phyloP scores from a whole-genome alignment of 2,797 vertebrate genomes.

The Manis crassicaudata region DNA sequence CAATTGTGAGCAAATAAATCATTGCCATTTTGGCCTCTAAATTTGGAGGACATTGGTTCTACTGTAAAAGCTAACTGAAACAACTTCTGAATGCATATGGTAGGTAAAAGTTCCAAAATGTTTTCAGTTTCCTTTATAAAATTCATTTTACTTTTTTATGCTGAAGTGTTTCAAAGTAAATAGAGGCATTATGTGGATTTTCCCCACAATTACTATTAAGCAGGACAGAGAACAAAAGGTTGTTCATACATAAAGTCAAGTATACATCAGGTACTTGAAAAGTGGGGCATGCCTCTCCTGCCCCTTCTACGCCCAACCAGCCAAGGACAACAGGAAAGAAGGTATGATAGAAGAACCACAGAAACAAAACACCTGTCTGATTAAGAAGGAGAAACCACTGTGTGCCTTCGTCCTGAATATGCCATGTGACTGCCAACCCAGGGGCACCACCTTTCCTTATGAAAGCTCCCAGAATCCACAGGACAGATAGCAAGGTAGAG shows the following conservation, averaged over 20 bases:
- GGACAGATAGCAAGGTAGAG: conserved; percentile 3
- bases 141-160: neutral
- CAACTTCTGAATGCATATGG: neutral
- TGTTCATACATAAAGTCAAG: neutral
- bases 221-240: neutral
- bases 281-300: neutral
- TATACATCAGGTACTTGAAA: neutral
- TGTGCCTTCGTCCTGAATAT: neutral
- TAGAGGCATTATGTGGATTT: neutral
- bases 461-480: conserved; percentile 2
- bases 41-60: neutral
- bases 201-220: neutral
- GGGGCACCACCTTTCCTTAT: neutral
- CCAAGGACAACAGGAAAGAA: neutral
- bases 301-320: neutral
- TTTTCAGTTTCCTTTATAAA: neutral
- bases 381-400: neutral
- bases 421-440: neutral
- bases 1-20: neutral
- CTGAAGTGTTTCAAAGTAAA: conserved; percentile 8
- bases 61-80: conserved; percentile 7
- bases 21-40: neutral
- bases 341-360: neutral
- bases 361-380: neutral
- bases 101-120: neutral